These are phyloP conservation scores for Anoplophora glabripennis DNA, from an alignment of 1,140 invertebrate genomes.

Conservation along the genomic window DNA sequence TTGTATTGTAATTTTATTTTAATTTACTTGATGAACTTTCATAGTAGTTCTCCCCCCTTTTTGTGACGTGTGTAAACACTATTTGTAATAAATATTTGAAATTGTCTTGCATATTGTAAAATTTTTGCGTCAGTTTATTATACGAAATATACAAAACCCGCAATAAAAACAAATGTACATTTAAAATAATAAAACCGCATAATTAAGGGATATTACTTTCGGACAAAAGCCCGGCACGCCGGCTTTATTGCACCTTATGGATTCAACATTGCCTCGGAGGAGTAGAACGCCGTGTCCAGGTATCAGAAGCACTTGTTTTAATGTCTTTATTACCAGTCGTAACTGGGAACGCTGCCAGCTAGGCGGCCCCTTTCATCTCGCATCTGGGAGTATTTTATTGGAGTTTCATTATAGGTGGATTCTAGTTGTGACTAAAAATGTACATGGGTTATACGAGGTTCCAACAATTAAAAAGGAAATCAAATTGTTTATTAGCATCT, in stretches of 20 bases:
- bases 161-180: too few species aligned
- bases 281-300: not conserved
- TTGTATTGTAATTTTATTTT: too few species aligned
- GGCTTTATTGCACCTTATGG: constrained; percentile 9
- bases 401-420: constrained; percentile 10
- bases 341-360: not conserved
- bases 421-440: not conserved
- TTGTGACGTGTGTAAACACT: too few species aligned
- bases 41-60: too few species aligned
- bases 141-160: too few species aligned
- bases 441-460: not conserved
- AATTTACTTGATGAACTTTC: too few species aligned
- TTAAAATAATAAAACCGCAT: too few species aligned
- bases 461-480: not conserved
- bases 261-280: constrained; percentile 1
- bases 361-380: constrained; percentile 8
- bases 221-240: constrained; percentile 2
- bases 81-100: too few species aligned
- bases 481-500: not conserved
- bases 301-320: constrained; percentile 19
- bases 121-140: too few species aligned
- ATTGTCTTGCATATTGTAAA: too few species aligned
- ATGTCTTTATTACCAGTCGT: constrained; percentile 13
- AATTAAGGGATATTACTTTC: too few species aligned
- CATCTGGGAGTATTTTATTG: constrained; percentile 5